phyloP scores from a whole-genome alignment of 2,797 vertebrate genomes.

The Hippopotamyrus pictus region DNA sequence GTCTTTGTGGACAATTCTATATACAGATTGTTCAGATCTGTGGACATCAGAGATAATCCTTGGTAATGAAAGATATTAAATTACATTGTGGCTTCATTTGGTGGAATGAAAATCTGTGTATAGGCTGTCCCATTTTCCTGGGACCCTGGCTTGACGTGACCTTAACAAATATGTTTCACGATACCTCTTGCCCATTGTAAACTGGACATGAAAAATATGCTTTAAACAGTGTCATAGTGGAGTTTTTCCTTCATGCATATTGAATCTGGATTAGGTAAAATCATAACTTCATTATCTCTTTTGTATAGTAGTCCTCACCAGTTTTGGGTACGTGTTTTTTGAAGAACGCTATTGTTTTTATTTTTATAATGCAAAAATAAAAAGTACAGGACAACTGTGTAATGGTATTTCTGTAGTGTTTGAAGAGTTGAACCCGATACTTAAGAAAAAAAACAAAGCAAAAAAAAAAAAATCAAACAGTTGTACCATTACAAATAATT shows the following conservation, averaged over 20 bases:
- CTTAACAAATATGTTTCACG: neutral
- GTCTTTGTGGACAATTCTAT: neutral
- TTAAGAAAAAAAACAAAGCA: neutral
- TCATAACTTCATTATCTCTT: neutral
- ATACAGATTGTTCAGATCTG: neutral
- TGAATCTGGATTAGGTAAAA: neutral
- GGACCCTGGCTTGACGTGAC: neutral
- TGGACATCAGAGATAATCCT: neutral
- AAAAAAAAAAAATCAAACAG: neutral
- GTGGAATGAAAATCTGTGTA: neutral
- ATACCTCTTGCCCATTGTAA: neutral
- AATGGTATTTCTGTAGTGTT: neutral
- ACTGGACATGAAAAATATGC: neutral
- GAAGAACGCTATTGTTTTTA: slow-evolving; percentile 6
- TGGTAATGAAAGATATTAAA: neutral
- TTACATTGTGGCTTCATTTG: neutral
- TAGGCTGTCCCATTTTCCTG: neutral
- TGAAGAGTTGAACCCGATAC: neutral
- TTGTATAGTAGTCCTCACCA: neutral
- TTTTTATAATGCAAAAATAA: slow-evolving; percentile 19
- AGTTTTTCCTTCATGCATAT: neutral
- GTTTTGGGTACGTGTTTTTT: slow-evolving; percentile 3
- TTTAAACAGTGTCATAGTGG: neutral
- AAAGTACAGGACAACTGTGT: neutral
- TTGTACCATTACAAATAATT: neutral